A percentile compares a stretch with the other conserved stretches of the same genome.
These are phyloP conservation scores for Mechanitis mazaeus DNA, from an alignment of 2,888 invertebrate genomes.

Conservation along the genomic window DNA sequence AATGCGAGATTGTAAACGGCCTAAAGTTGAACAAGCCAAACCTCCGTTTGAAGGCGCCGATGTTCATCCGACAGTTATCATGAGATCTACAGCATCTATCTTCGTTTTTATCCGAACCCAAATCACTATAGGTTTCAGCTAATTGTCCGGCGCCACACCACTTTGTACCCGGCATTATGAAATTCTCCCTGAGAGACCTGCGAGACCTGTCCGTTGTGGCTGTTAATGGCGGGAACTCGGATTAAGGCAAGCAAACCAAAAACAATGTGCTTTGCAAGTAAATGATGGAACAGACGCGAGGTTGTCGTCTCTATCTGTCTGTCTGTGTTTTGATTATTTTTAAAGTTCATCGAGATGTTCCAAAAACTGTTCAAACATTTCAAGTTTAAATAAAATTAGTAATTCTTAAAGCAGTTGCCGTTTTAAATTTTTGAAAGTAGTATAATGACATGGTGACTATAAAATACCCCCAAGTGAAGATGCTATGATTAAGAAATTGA, in stretches of 20 bases:
- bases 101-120: conserved; percentile 71
- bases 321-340: too few species aligned
- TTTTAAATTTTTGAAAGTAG: too few species aligned
- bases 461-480: neutral
- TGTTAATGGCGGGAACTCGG: conserved; percentile 14
- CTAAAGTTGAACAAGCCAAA: conserved; percentile 81
- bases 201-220: conserved; percentile 55
- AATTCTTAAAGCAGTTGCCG: too few species aligned
- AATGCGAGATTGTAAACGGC: conserved; percentile 85
- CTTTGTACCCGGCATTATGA: conserved; percentile 81
- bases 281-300: too few species aligned
- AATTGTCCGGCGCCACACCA: conserved; percentile 84
- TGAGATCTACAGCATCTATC: conserved; percentile 86
- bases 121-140: conserved; percentile 77
- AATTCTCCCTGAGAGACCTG: conserved; percentile 69
- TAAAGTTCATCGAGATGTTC: too few species aligned
- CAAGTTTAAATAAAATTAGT: too few species aligned
- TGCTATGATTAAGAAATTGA: neutral
- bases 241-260: too few species aligned
- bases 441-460: neutral
- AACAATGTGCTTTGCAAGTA: too few species aligned
- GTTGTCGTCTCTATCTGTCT: too few species aligned
- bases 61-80: conserved; percentile 81
- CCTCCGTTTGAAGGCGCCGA: conserved; percentile 78
- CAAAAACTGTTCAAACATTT: too few species aligned